These are phyloP conservation scores for Sebastes melanostomus DNA, from an alignment of 2,797 vertebrate genomes.

Conservation along the genomic window DNA sequence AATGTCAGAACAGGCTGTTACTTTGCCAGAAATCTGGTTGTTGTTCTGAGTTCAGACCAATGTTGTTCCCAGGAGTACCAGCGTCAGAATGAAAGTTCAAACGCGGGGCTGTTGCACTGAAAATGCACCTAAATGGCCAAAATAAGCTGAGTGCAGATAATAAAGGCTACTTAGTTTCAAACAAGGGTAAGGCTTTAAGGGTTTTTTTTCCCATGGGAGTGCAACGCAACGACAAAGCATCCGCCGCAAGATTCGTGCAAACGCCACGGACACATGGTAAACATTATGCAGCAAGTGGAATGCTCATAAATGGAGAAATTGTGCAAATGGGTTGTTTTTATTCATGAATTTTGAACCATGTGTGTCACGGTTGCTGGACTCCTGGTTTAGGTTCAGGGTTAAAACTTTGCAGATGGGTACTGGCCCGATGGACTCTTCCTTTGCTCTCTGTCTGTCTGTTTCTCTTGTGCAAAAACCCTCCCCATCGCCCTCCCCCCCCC, in stretches of 20 bases:
- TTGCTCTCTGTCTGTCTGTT: neutral
- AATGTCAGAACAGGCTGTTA: conserved; percentile 29
- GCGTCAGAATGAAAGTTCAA: conserved; percentile 32
- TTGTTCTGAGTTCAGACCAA: conserved; percentile 10
- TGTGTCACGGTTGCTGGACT: conserved; percentile 13
- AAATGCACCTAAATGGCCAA: conserved; percentile 19
- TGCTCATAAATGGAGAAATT: conserved; percentile 59
- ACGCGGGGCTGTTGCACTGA: neutral
- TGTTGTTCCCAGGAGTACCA: conserved; percentile 38
- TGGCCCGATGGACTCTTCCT: conserved; percentile 6
- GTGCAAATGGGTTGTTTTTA: conserved; percentile 62
- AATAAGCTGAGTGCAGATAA: conserved; percentile 33
- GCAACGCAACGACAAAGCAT: conserved; percentile 20
- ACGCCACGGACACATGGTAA: conserved; percentile 67
- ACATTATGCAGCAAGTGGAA: conserved; percentile 65
- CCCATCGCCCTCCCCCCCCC: neutral
- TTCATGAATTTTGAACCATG: conserved; percentile 28
- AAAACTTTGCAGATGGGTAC: conserved; percentile 28
- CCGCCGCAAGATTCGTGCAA: conserved; percentile 36
- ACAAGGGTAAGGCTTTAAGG: conserved; percentile 1
- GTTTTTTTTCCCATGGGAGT: conserved; percentile 52
- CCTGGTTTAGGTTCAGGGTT: conserved; percentile 35
- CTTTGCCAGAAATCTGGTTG: conserved; percentile 7
- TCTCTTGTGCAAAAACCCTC: conserved; percentile 1
- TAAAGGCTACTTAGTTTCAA: conserved; percentile 35